Evolutionary conservation across 92 coral and sea anemone genomes (phyloP).

Genomic region (Phenganax stokvisi): DNA sequence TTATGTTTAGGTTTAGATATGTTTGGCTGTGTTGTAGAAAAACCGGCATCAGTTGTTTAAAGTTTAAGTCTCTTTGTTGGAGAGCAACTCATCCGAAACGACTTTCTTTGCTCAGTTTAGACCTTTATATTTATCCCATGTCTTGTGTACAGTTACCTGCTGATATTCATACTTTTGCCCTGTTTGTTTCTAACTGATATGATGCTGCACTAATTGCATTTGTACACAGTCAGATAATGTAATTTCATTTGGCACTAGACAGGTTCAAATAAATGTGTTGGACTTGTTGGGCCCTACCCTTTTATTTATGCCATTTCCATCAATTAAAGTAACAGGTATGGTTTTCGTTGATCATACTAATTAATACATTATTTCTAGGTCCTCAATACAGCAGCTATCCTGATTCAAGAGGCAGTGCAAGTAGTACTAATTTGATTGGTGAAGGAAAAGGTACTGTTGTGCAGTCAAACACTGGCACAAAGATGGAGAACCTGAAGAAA

Average conservation of each 20-base stretch:
- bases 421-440: constrained; percentile 44
- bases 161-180: no score
- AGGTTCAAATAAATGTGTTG: no score
- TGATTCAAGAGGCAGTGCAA: constrained; percentile 33
- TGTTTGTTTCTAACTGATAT: no score
- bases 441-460: constrained; percentile 50
- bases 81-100: constrained; percentile 1
- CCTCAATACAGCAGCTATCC: constrained; percentile 40
- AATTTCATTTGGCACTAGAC: no score
- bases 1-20: not conserved
- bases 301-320: no score
- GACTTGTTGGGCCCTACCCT: no score
- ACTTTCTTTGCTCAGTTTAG: not conserved
- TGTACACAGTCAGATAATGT: no score
- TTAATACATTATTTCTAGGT: constrained; percentile 21
- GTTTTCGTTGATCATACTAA: no score
- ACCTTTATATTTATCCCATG: no score
- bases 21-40: not conserved
- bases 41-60: not conserved
- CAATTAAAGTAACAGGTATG: no score
- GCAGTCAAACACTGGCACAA: constrained; percentile 63
- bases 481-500: constrained; percentile 79
- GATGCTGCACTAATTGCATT: no score
- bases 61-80: not conserved
- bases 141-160: no score